Evolutionary conservation across 2,797 vertebrate species (phyloP).

Genomic region (Intellagama lesueurii): DNA sequence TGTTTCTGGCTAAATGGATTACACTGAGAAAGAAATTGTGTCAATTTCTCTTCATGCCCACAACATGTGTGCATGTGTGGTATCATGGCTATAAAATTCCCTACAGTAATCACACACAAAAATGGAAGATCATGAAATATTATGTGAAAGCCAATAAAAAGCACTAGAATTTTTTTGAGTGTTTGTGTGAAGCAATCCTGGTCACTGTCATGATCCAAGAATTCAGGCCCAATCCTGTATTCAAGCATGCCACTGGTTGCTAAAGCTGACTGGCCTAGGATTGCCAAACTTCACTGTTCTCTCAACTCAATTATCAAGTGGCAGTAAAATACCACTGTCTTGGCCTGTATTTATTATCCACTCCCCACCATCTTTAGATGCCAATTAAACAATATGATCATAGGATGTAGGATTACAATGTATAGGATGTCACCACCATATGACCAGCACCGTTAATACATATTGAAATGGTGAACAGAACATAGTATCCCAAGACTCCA

Average conservation of each 20-base stretch:
- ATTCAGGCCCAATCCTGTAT: not conserved
- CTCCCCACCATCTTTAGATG: not conserved
- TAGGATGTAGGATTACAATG: not conserved
- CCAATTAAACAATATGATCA: not conserved
- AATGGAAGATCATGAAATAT: not conserved
- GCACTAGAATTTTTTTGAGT: not conserved
- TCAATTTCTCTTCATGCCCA: not conserved
- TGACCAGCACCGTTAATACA: not conserved
- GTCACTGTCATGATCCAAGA: not conserved
- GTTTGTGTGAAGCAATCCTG: not conserved
- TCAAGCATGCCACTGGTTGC: too few relatives aligned
- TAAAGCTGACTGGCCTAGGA: not conserved
- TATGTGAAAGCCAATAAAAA: not conserved
- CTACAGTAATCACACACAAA: too few relatives aligned
- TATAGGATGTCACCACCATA: not conserved
- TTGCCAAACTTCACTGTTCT: not conserved
- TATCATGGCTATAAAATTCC: not conserved
- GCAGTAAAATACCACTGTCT: not conserved
- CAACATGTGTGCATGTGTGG: not conserved
- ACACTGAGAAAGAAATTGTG: not conserved
- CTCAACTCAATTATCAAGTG: not conserved
- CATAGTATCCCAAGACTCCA: not conserved
- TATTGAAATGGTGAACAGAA: not conserved
- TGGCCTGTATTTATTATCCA: not conserved
- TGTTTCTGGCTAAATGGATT: not conserved